A percentile compares a stretch with the other conserved stretches of the same genome.
Conservation (phyloP, 92 coral and sea anemone species). For the Epizoanthus illoricatus region DNA sequence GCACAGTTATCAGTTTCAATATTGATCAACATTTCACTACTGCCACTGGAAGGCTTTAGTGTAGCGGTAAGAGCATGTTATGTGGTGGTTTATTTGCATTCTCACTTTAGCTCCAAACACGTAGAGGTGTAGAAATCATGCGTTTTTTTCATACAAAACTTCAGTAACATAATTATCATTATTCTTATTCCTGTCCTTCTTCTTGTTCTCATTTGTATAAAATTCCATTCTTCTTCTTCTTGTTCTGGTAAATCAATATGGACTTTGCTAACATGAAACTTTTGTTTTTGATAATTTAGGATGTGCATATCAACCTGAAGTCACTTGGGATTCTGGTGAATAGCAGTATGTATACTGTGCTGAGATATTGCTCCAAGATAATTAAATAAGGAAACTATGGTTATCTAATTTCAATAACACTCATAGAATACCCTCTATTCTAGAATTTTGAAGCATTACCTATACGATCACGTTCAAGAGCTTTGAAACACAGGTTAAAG, state of each 20-base stretch:
- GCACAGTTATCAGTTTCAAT: conserved; percentile 59
- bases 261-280: neutral
- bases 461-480: too few species aligned
- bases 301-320: conserved; percentile 38
- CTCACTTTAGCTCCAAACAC: neutral
- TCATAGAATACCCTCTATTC: too few species aligned
- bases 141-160: too few species aligned
- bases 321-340: conserved; percentile 46
- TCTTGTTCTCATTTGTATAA: too few species aligned
- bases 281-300: conserved; percentile 24
- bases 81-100: neutral
- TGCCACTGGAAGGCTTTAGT: conserved; percentile 57
- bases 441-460: too few species aligned
- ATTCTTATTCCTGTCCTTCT: too few species aligned
- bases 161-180: too few species aligned
- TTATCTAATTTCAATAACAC: too few species aligned
- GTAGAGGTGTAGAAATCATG: neutral
- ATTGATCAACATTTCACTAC: conserved; percentile 49
- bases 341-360: conserved; percentile 37
- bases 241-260: neutral
- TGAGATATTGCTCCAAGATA: neutral
- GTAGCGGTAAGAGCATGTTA: conserved; percentile 47
- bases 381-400: neutral
- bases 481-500: too few species aligned
- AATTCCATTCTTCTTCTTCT: too few species aligned